phyloP scores from a whole-genome alignment of 2,797 vertebrate genomes.

The Hipposideros larvatus region DNA sequence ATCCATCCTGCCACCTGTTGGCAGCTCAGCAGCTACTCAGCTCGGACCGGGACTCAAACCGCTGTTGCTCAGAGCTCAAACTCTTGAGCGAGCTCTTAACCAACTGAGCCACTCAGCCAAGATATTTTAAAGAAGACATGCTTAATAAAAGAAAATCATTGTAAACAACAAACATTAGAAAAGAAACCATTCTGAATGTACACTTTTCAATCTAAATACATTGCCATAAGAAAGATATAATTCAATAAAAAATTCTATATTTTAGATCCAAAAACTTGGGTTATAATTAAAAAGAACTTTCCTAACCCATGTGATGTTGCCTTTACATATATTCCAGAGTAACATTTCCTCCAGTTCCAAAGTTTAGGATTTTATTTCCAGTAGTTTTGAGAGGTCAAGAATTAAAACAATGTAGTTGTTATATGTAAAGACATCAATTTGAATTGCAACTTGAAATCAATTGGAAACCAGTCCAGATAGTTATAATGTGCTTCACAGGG shows the following conservation, averaged over 20 bases:
- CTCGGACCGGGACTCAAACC: too few species aligned
- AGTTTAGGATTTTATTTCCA: conserved; percentile 38
- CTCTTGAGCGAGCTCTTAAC: too few species aligned
- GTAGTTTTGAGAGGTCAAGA: not conserved
- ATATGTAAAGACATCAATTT: not conserved
- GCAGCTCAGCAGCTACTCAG: too few species aligned
- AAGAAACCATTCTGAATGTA: not conserved
- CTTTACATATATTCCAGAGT: not conserved
- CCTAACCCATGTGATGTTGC: not conserved
- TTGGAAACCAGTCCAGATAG: not conserved
- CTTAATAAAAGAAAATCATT: not conserved
- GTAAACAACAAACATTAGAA: not conserved
- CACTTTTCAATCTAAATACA: not conserved
- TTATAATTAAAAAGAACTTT: not conserved
- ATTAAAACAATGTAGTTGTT: conserved; percentile 7
- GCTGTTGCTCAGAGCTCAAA: too few species aligned
- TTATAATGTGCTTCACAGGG: not conserved
- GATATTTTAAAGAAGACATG: not conserved
- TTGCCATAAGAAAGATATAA: not conserved
- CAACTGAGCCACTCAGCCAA: not conserved
- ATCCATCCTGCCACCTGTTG: too few species aligned
- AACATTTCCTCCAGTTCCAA: not conserved
- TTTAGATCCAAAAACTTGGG: not conserved
- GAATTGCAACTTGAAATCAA: conserved; percentile 53
- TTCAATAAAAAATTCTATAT: not conserved